Conservation (phyloP, 2,113 vertebrate genomes). For the Seriola aureovittata region DNA sequence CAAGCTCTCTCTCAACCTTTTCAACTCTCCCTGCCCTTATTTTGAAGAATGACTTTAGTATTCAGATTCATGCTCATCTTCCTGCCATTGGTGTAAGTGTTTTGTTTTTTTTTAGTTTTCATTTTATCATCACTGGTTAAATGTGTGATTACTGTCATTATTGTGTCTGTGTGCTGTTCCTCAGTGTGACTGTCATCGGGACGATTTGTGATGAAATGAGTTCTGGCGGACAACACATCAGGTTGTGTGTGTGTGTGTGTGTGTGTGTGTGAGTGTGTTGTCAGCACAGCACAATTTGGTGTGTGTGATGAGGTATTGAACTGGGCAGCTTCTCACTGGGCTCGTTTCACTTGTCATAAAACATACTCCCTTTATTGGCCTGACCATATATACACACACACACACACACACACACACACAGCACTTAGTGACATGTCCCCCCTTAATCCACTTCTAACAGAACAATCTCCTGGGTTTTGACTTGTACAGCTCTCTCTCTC, state of each 20-base stretch:
- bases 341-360: slow-evolving; percentile 84
- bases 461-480: slow-evolving; percentile 78
- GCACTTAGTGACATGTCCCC: slow-evolving; percentile 51
- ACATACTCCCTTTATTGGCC: slow-evolving; percentile 82
- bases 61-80: neutral
- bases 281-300: slow-evolving; percentile 73
- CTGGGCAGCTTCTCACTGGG: slow-evolving; percentile 75
- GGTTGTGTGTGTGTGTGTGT: slow-evolving; percentile 40
- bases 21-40: neutral
- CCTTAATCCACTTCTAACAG: slow-evolving; percentile 81
- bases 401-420: slow-evolving; percentile 28
- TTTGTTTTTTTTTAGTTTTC: neutral
- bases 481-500: slow-evolving; percentile 20
- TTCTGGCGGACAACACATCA: slow-evolving; percentile 16
- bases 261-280: slow-evolving; percentile 49
- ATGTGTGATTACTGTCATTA: neutral
- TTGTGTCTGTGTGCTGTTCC: neutral
- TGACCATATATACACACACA: slow-evolving; percentile 19
- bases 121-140: neutral
- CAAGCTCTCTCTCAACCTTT: neutral
- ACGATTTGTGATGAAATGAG: slow-evolving; percentile 39
- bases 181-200: slow-evolving; percentile 25
- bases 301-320: slow-evolving; percentile 83
- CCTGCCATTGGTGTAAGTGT: neutral
- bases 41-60: neutral